phyloP scores from a whole-genome alignment of 2,888 invertebrate species.

The Mimas tiliae region DNA sequence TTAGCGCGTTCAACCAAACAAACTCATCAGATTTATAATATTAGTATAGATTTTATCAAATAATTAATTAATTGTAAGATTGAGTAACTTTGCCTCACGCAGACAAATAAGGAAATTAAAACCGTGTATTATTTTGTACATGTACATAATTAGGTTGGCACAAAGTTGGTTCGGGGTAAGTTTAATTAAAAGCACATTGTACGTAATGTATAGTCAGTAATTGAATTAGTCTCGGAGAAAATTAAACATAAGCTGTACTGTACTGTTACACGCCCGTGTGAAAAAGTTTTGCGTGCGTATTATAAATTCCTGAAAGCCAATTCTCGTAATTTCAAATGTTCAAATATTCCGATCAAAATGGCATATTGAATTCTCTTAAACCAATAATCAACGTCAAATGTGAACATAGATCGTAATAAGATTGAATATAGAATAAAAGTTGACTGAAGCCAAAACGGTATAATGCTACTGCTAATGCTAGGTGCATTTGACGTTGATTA shows the following conservation, averaged over 20 bases:
- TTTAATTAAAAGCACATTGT: conserved; percentile 24
- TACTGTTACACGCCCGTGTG: not conserved
- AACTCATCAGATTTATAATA: no score
- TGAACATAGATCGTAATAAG: no score
- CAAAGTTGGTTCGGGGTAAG: not conserved
- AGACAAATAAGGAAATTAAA: conserved; percentile 15
- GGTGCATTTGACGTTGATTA: no score
- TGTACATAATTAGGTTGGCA: conserved; percentile 34
- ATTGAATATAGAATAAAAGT: no score
- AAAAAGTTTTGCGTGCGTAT: not conserved
- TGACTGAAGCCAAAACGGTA: no score
- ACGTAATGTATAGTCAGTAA: conserved; percentile 18
- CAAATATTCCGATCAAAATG: no score
- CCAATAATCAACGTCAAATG: no score
- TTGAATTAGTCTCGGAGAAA: conserved; percentile 12
- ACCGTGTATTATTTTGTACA: not conserved
- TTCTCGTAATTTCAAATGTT: no score
- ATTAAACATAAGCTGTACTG: conserved; percentile 4
- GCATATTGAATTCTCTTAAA: no score
- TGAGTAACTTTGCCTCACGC: not conserved
- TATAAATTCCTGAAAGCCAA: not conserved
- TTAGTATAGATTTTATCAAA: not conserved
- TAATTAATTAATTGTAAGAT: not conserved
- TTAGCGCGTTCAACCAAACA: no score
- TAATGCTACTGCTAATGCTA: no score